Percentiles rank a stretch among this genome's conserved stretches.
These are phyloP conservation scores for Rhagoletis pomonella DNA, from an alignment of 1,140 invertebrate genomes.

Conservation along the genomic window DNA sequence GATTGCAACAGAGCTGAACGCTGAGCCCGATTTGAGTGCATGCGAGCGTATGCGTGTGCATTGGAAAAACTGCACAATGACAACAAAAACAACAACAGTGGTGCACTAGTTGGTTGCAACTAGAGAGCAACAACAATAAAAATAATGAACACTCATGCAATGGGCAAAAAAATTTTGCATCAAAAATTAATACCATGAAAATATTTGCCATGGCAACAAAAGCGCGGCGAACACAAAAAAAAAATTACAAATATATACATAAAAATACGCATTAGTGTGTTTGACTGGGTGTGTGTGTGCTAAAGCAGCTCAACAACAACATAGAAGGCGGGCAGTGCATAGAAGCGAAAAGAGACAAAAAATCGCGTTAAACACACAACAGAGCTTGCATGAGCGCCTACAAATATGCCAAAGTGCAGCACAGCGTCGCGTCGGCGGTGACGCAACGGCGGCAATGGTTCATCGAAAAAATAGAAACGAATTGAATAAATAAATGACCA, in stretches of 20 bases:
- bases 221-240: constrained; percentile 29
- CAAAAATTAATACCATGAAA: constrained; percentile 53
- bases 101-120: not conserved
- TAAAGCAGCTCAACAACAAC: constrained; percentile 12
- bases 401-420: constrained; percentile 44
- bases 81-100: constrained; percentile 15
- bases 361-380: constrained; percentile 3
- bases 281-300: not conserved
- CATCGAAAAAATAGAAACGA: constrained; percentile 39
- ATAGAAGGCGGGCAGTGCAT: not conserved
- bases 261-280: not conserved
- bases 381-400: constrained; percentile 44
- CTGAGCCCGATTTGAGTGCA: not conserved
- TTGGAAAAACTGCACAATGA: not conserved
- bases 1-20: not conserved
- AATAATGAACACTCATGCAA: constrained; percentile 31
- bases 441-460: not conserved
- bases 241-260: not conserved
- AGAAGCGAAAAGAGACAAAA: constrained; percentile 50
- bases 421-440: not conserved
- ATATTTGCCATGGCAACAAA: constrained; percentile 52
- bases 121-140: constrained; percentile 9
- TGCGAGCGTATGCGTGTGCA: not conserved
- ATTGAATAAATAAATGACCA: constrained; percentile 53
- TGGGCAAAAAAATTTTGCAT: constrained; percentile 37